These are phyloP conservation scores for Bettongia penicillata DNA, from an alignment of 2,113 vertebrate genomes.

Conservation along the genomic window DNA sequence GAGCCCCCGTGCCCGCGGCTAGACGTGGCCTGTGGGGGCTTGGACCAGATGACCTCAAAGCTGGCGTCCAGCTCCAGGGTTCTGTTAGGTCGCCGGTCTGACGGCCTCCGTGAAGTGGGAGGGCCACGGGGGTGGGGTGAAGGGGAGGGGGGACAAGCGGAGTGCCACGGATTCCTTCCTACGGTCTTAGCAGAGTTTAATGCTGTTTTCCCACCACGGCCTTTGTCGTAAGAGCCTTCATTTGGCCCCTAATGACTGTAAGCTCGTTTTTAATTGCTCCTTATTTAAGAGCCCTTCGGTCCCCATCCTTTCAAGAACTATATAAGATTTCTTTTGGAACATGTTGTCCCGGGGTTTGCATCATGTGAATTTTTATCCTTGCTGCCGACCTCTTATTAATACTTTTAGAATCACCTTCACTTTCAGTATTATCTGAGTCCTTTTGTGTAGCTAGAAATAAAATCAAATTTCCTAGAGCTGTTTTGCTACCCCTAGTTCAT, in stretches of 20 bases:
- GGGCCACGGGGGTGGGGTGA: not conserved
- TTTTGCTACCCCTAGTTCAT: not conserved
- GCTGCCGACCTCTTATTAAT: not conserved
- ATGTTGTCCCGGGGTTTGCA: not conserved
- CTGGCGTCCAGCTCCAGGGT: not conserved
- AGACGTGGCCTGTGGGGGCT: too few relatives aligned
- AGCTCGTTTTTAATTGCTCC: constrained; percentile 9
- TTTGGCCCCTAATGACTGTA: not conserved
- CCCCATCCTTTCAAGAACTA: not conserved
- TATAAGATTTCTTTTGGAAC: not conserved
- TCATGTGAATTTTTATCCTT: constrained; percentile 8
- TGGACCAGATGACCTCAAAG: not conserved
- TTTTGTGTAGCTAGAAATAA: constrained; percentile 10
- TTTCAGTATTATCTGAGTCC: constrained; percentile 16
- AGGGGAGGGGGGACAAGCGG: not conserved
- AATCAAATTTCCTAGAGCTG: not conserved
- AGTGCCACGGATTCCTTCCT: not conserved
- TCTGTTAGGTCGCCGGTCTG: too few relatives aligned
- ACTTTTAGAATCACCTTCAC: constrained; percentile 12
- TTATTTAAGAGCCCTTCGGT: constrained; percentile 13
- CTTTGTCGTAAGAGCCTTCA: not conserved
- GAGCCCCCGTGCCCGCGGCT: too few relatives aligned
- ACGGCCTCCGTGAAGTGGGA: too few relatives aligned
- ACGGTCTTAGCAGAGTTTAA: not conserved
- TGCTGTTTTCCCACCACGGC: not conserved